These are phyloP conservation scores for Caenorhabditis drosophilae DNA, from an alignment of 2,888 invertebrate species.

Conservation along the genomic window DNA sequence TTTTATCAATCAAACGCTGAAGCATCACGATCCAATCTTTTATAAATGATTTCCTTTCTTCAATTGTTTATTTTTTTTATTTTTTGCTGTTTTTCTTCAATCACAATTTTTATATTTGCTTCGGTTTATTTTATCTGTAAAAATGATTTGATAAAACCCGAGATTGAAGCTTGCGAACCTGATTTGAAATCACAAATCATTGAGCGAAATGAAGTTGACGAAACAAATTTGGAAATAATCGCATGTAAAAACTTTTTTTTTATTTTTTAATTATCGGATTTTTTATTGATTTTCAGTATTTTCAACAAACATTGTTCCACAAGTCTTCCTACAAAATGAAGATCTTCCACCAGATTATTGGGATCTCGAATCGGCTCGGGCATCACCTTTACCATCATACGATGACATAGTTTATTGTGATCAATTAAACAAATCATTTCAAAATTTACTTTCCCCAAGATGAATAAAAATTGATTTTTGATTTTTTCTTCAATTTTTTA, in stretches of 20 bases:
- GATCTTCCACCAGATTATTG: conserved; percentile 37
- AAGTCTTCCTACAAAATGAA: conserved; percentile 15
- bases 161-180: conserved; percentile 12
- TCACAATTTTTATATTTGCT: conserved; percentile 19
- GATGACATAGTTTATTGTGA: conserved; percentile 43
- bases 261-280: background rate
- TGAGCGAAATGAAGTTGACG: background rate
- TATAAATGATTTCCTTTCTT: too few relatives aligned
- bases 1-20: too few relatives aligned
- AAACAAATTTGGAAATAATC: conserved; percentile 8
- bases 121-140: conserved; percentile 28
- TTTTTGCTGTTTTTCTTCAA: conserved; percentile 19
- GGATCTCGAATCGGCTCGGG: conserved; percentile 31
- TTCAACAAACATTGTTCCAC: conserved; percentile 12
- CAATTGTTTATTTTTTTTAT: conserved; percentile 30
- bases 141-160: conserved; percentile 15
- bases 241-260: too few relatives aligned
- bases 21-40: too few relatives aligned
- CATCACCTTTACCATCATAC: conserved; percentile 42
- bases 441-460: conserved; percentile 27
- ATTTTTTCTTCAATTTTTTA: too few relatives aligned
- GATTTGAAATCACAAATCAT: conserved; percentile 26
- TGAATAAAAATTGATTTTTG: too few relatives aligned
- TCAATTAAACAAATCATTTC: conserved; percentile 36
- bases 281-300: conserved; percentile 12